Evolutionary conservation across 1,140 invertebrate genomes (phyloP).

Genomic region (Zaprionus kolodkinae): DNA sequence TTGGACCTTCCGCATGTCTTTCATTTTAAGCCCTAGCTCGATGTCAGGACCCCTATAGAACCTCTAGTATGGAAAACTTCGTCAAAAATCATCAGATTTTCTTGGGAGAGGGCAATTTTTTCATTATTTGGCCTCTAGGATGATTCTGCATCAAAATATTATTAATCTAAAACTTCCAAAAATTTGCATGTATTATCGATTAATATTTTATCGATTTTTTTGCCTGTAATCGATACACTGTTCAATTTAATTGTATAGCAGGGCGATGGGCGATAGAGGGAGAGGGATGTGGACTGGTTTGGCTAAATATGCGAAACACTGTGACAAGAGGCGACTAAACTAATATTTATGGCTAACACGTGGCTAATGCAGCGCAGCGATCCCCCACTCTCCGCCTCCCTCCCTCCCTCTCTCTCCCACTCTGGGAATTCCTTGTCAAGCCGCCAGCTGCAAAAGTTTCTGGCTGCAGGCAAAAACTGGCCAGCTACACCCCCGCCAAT

Average conservation of each 20-base stretch:
- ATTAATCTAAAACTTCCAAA: no score
- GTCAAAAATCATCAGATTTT: no score
- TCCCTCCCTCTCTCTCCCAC: background rate
- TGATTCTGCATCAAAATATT: no score
- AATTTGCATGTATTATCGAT: no score
- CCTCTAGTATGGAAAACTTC: no score
- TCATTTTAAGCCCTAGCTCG: no score
- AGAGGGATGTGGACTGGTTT: background rate
- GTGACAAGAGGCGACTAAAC: conserved; percentile 44
- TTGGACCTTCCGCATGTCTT: no score
- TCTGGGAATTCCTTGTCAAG: conserved; percentile 31
- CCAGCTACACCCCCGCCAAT: background rate
- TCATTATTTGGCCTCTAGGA: no score
- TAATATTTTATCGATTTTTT: no score
- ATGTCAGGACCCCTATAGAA: no score
- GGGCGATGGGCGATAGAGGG: background rate
- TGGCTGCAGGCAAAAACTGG: conserved; percentile 32
- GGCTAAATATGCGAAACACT: conserved; percentile 33
- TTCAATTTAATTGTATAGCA: background rate
- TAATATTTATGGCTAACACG: conserved; percentile 50
- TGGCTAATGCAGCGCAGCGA: conserved; percentile 34
- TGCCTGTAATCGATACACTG: background rate
- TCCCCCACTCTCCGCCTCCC: no score
- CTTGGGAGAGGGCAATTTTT: no score
- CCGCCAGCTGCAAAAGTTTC: conserved; percentile 39